phyloP scores from a whole-genome alignment of 2,888 invertebrate genomes.

The Conchocele bisecta region DNA sequence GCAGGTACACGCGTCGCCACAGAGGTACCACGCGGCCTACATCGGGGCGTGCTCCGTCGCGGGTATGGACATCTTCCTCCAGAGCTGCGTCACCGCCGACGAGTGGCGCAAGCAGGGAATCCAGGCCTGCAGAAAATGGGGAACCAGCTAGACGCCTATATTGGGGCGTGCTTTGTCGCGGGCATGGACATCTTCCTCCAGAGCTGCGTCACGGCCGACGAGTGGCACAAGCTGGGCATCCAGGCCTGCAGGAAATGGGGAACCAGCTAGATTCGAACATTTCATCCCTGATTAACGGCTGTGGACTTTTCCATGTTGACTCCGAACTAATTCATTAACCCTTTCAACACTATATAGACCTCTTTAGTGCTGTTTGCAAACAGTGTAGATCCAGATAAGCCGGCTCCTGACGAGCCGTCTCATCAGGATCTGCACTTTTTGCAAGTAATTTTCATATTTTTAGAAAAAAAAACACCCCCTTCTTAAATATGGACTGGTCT shows the following conservation, averaged over 20 bases:
- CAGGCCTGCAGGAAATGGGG: slow-evolving; percentile 74
- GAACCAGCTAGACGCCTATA: slow-evolving; percentile 82
- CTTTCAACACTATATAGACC: too few species aligned
- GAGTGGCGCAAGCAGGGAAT: slow-evolving; percentile 78
- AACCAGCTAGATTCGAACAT: too few species aligned
- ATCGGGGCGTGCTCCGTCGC: slow-evolving; percentile 85
- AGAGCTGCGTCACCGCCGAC: slow-evolving; percentile 78
- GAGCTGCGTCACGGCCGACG: slow-evolving; percentile 77
- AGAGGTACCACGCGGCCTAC: slow-evolving; percentile 85
- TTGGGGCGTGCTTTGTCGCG: slow-evolving; percentile 85
- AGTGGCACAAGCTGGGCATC: slow-evolving; percentile 76
- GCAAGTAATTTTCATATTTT: too few species aligned
- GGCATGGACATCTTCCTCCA: slow-evolving; percentile 82
- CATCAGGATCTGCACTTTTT: too few species aligned
- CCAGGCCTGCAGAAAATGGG: slow-evolving; percentile 74
- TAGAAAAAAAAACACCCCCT: too few species aligned
- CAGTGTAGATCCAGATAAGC: too few species aligned
- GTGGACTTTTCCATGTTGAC: too few species aligned
- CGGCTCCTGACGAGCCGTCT: too few species aligned
- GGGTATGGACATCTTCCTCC: slow-evolving; percentile 81
- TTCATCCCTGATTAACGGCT: too few species aligned
- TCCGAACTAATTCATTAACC: too few species aligned
- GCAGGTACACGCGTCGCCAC: slow-evolving; percentile 85
- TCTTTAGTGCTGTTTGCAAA: too few species aligned
- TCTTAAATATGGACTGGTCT: too few species aligned